Evolutionary conservation across 2,113 vertebrate species (phyloP).

Genomic region (Numida meleagris): DNA sequence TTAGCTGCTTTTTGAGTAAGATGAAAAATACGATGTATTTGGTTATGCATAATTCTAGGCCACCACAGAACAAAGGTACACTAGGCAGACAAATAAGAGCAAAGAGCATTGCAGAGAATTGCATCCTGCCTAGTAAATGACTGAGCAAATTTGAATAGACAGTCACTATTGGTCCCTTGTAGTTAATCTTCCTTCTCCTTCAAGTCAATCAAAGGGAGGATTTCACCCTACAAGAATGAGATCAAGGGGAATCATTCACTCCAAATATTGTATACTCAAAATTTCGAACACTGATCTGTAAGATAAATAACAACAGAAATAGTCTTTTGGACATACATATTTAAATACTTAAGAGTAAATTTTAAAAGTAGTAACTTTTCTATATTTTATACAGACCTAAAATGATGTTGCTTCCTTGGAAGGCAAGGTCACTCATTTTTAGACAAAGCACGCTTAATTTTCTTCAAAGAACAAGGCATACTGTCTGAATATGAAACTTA

Average conservation of each 20-base stretch:
- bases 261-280: background rate
- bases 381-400: background rate
- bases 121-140: background rate
- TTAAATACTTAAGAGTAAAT: no score
- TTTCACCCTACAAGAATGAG: background rate
- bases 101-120: background rate
- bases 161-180: background rate
- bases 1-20: background rate
- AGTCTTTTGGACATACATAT: background rate
- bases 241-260: background rate
- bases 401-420: background rate
- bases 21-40: background rate
- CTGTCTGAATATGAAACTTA: background rate
- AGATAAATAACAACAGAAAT: background rate
- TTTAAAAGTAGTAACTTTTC: no score
- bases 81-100: background rate
- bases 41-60: no score
- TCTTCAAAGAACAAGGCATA: background rate
- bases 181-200: background rate
- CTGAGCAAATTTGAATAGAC: background rate
- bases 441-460: background rate
- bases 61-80: background rate
- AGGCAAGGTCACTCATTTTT: background rate
- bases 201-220: background rate
- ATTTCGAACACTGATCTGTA: constrained; percentile 8